Evolutionary conservation across 2,113 vertebrate species (phyloP), one percentile per base, ranked within the genome.

Genomic region (Ptilonorhynchus violaceus): DNA sequence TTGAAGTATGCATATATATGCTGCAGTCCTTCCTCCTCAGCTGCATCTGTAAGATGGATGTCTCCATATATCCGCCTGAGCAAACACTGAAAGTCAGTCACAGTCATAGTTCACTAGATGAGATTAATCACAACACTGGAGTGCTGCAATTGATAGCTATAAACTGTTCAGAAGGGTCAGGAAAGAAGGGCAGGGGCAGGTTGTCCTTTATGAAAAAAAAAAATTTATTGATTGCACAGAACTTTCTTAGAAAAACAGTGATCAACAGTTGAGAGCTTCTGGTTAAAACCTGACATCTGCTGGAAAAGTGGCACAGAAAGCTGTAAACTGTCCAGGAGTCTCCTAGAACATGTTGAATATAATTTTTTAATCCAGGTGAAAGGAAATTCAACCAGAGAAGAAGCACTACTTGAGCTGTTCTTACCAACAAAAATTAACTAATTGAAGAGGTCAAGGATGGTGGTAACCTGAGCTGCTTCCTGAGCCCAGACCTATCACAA

Each of bases 1-100:
- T 37, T 70, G 60, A 62, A 60, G 19, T 11, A 8, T 1, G 3
- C 15, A 53, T 3, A 21, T 1, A 7, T 0, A 16, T 13, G 13
- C 35, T 78, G 50, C 60, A 78, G 13, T 22, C 23, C 55, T 56
- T 25, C 30, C 50, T 28, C 60, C 73, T 76, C 70, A 47, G 35
- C 41, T 94, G n/a, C 35, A 30, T 11, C 37, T 42, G 11, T 42
- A 60, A 52, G 17, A 50, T 13, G 6, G 25, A 18, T 44, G 14
- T 50, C 9, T 30, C 44, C 55, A 35, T 7, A 9, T 2, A 24
- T 16, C 23, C 21, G 41, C 52, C 68, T 63, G 21, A 27, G 14
- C 8, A 73, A 81, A 58, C n/a, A 35, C 23, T 42, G 16, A 11
- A 63, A 63, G 24, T 25, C 49, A 24, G 44, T 39, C 55, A 63